A percentile compares a stretch with the other conserved stretches of the same genome.
These are phyloP conservation scores for Crepidodera aurea DNA, from an alignment of 2,888 invertebrate species.

Conservation along the genomic window DNA sequence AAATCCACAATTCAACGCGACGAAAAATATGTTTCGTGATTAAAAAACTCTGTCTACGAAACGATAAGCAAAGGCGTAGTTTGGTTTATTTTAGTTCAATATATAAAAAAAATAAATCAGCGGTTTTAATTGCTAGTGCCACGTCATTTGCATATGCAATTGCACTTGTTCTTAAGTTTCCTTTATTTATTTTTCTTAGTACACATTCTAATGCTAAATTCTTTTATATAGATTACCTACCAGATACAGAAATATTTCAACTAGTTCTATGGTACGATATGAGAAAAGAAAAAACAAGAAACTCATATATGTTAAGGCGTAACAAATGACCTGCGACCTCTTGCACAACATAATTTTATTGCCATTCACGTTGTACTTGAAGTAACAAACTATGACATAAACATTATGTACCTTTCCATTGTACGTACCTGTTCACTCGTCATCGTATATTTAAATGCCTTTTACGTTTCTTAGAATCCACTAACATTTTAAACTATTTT, in stretches of 20 bases:
- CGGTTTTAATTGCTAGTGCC: no score
- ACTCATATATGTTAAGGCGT: not conserved
- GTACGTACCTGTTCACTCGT: not conserved
- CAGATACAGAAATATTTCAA: no score
- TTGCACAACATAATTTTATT: conserved; percentile 12
- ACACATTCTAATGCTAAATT: not conserved
- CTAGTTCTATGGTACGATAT: not conserved
- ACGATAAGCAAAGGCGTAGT: not conserved
- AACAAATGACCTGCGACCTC: not conserved
- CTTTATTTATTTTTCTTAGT: no score
- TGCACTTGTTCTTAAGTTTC: no score
- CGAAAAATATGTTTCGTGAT: conserved; percentile 22
- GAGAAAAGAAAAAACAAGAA: not conserved
- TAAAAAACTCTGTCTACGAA: conserved; percentile 8
- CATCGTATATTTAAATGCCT: conserved; percentile 2
- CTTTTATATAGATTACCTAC: not conserved
- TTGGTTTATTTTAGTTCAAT: no score
- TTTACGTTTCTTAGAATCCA: conserved; percentile 6
- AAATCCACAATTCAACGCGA: conserved; percentile 26
- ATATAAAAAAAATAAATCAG: no score
- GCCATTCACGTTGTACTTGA: conserved; percentile 11
- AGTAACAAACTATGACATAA: conserved; percentile 9
- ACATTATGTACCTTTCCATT: conserved; percentile 2
- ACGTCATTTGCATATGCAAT: no score
- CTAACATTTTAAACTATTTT: conserved; percentile 12